Base-by-base conservation (phyloP, 2,888 invertebrate species). In the Phragmatobia fuliginosa region DNA sequence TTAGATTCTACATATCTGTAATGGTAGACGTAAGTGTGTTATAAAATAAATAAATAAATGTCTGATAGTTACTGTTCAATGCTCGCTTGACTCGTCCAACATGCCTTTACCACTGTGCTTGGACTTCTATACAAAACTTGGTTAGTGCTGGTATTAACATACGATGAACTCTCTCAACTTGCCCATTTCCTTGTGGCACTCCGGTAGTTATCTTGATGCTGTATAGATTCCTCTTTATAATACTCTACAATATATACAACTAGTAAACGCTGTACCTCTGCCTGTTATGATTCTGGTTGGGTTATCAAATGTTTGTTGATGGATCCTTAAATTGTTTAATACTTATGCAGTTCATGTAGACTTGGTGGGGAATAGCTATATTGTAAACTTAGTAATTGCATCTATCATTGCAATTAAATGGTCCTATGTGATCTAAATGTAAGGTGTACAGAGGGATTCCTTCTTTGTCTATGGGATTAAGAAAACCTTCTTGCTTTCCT, bases 201-300 rank as follows among this genome's bases (percentile, higher is more conserved):
- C 83, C 83, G 21, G 81, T 83, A 0, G 85, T 83, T 0, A 83
- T 79, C 0, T 4, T 71, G 62, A 11, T n/a, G n/a, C n/a, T n/a
- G n/a, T n/a, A n/a, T n/a, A n/a, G n/a, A n/a, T n/a, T n/a, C n/a
- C n/a, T n/a, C n/a, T n/a, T n/a, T n/a, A n/a, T n/a, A n/a, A n/a
- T n/a, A n/a, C n/a, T n/a, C n/a, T n/a, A n/a, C n/a, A n/a, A n/a
- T n/a, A n/a, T n/a, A n/a, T n/a, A n/a, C n/a, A n/a, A n/a, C 77
- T 72, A 0, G 83, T 82, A 32, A 81, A 83, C 6, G 82, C 79
- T 16, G 77, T 71, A 0, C 77, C 76, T 73, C 74, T 67, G 31
- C 83, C 84, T 11, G 78, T 58, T 16, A 65, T 65, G 14, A 65
- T 58, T 28, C 65, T 36, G 6, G 2, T 14, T 3, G 65, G 65